Conservation (phyloP, 1,140 invertebrate genomes). For the Hyphantria cunea region DNA sequence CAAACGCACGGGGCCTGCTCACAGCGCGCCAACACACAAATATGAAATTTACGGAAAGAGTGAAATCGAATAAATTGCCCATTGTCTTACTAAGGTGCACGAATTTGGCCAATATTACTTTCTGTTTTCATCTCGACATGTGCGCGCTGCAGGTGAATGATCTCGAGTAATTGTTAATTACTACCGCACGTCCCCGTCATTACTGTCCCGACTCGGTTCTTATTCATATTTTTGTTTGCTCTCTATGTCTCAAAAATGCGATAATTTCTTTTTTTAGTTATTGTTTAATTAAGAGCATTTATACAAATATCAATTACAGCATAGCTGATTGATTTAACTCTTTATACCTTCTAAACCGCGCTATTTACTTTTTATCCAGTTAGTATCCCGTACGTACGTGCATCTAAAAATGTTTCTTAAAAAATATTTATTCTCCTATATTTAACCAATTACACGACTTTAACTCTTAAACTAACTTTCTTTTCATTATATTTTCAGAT, state of each 20-base stretch:
- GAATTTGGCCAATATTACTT: conserved; percentile 72
- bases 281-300: too few species aligned
- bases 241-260: conserved; percentile 8
- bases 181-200: conserved; percentile 5
- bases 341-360: too few species aligned
- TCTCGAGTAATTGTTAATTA: conserved; percentile 27
- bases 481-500: too few species aligned
- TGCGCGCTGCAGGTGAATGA: conserved; percentile 36
- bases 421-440: too few species aligned
- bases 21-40: conserved; percentile 45
- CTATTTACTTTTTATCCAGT: too few species aligned
- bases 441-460: too few species aligned
- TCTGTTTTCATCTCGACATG: conserved; percentile 69
- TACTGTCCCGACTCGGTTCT: conserved; percentile 12
- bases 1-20: conserved; percentile 16
- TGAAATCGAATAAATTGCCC: conserved; percentile 78
- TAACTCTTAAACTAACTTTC: too few species aligned
- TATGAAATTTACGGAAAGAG: conserved; percentile 74
- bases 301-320: too few species aligned
- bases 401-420: too few species aligned
- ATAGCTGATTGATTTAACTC: too few species aligned
- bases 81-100: conserved; percentile 69
- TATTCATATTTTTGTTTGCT: conserved; percentile 18
- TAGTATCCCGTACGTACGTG: too few species aligned
- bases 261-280: conserved; percentile 17